phyloP scores from a whole-genome alignment of 2,113 vertebrate genomes.

The Barnardius zonarius region DNA sequence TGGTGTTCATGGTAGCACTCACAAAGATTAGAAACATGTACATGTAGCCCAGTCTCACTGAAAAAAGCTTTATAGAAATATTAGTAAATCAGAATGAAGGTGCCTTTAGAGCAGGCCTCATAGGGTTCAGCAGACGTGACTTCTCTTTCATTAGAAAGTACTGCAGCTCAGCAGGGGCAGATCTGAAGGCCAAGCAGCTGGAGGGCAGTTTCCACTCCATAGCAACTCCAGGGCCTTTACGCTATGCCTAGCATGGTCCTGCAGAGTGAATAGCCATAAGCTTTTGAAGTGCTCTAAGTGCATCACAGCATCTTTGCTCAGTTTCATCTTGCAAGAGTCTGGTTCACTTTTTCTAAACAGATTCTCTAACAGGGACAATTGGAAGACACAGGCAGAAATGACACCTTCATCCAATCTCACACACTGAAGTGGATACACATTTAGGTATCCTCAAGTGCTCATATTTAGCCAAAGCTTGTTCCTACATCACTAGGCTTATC shows the following conservation, averaged over 20 bases:
- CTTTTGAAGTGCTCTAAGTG: not conserved
- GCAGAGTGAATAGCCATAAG: too few species aligned
- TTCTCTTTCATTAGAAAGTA: not conserved
- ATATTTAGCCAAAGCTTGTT: not conserved
- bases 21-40: not conserved
- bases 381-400: not conserved
- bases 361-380: not conserved
- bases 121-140: not conserved
- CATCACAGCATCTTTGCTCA: not conserved
- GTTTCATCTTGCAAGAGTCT: not conserved
- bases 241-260: rapidly evolving
- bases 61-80: not conserved
- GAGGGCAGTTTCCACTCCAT: not conserved
- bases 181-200: not conserved
- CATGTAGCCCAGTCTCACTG: not conserved
- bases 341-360: not conserved
- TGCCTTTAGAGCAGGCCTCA: not conserved
- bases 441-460: not conserved
- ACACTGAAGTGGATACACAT: rapidly evolving
- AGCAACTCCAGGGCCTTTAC: not conserved
- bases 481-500: not conserved
- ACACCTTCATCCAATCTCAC: not conserved
- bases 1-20: not conserved
- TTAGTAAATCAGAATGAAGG: not conserved
- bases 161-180: not conserved